A percentile compares a stretch with the other conserved stretches of the same genome.
Evolutionary conservation across 2,797 vertebrate genomes (phyloP).

Genomic region (Harpagifer antarcticus): DNA sequence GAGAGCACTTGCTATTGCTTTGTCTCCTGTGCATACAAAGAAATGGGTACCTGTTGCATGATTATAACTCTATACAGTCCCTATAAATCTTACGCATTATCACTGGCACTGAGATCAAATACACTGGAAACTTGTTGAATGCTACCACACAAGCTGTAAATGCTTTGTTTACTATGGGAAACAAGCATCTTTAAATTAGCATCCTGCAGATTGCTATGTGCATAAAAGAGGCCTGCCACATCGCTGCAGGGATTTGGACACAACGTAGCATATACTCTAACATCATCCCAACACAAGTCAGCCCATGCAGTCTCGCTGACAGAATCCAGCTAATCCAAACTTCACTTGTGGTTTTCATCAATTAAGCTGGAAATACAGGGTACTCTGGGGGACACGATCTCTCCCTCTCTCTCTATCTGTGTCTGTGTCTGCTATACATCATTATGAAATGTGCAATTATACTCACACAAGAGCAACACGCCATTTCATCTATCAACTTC

Average conservation of each 20-base stretch:
- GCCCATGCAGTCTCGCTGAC: constrained; percentile 44
- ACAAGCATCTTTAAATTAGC: constrained; percentile 74
- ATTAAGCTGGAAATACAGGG: constrained; percentile 56
- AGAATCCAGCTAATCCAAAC: constrained; percentile 64
- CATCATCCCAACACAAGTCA: constrained; percentile 43
- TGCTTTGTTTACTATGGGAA: constrained; percentile 73
- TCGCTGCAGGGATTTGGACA: constrained; percentile 48
- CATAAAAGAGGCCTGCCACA: constrained; percentile 54
- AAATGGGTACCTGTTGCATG: constrained; percentile 43
- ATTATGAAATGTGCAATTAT: constrained; percentile 64
- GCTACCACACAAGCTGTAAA: constrained; percentile 75
- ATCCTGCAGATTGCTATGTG: constrained; percentile 72
- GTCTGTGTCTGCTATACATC: constrained; percentile 67
- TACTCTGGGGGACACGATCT: constrained; percentile 61
- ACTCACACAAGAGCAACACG: constrained; percentile 57
- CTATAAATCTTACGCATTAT: constrained; percentile 53
- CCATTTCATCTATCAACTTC: constrained; percentile 50
- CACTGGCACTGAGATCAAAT: constrained; percentile 47
- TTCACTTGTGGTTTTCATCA: constrained; percentile 70
- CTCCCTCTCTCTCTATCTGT: constrained; percentile 42
- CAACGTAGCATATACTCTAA: constrained; percentile 50
- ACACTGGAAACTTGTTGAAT: constrained; percentile 47
- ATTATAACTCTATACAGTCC: constrained; percentile 40
- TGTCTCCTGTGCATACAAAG: constrained; percentile 40
- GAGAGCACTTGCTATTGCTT: constrained; percentile 64